A percentile compares a stretch with the other conserved stretches of the same genome.
phyloP scores from a whole-genome alignment of 2,888 invertebrate genomes.

The Apotomis capreana region DNA sequence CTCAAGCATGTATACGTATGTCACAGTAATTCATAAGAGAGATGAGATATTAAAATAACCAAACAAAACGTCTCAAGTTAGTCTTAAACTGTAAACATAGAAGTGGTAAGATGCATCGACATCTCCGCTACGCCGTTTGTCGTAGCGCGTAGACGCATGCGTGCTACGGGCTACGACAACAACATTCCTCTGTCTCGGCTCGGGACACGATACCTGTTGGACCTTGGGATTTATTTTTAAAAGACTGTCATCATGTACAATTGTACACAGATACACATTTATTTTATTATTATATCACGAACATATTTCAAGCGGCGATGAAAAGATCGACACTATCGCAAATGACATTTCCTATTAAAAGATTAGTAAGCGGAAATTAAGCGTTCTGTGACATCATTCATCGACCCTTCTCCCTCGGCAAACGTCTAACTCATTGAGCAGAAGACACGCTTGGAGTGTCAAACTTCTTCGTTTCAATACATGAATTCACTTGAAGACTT shows the following conservation, averaged over 20 bases:
- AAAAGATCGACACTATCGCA: neutral
- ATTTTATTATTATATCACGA: too few relatives aligned
- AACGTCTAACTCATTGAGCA: conserved; percentile 11
- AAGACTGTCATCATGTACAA: neutral
- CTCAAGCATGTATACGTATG: neutral
- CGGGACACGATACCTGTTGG: conserved; percentile 64
- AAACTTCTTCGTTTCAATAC: neutral
- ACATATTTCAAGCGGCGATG: too few relatives aligned
- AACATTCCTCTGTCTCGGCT: conserved; percentile 53
- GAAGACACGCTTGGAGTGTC: neutral
- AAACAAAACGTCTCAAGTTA: conserved; percentile 1
- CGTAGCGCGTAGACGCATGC: conserved; percentile 78
- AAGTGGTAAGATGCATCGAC: conserved; percentile 29
- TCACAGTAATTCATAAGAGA: neutral
- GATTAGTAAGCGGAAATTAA: conserved; percentile 44
- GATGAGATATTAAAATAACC: neutral
- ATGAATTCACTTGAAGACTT: too few relatives aligned
- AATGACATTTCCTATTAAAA: conserved; percentile 6
- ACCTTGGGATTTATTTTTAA: conserved; percentile 45
- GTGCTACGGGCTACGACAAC: conserved; percentile 69
- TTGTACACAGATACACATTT: neutral
- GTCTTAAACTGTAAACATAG: conserved; percentile 25
- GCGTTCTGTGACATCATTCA: conserved; percentile 24
- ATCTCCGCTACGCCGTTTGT: conserved; percentile 42
- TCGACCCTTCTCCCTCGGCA: conserved; percentile 33